Evolutionary conservation across 35 echinoderm and acorn worm genomes (phyloP), one percentile per base, ranked within the genome.

Genomic region (Heliocidaris tuberculata): DNA sequence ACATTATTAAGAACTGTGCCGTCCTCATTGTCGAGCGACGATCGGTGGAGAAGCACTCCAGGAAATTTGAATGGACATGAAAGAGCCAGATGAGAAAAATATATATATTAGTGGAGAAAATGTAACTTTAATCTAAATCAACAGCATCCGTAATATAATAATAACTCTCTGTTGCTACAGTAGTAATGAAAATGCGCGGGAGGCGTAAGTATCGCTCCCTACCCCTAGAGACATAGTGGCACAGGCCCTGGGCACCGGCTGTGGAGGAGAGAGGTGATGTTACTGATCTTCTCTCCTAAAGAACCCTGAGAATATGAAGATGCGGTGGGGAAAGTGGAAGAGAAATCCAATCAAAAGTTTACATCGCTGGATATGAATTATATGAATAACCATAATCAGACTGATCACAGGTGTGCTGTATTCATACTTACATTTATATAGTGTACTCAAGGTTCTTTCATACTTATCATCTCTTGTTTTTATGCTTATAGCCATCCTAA

Each of bases 1-100:
- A 78, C 65, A 78, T 78, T 78, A 78, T 78, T 78, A 78, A 78
- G 65, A 78, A 78, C 65, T 78, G 65, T 78, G 65, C 65, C 65
- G 27, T 7, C 65, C 65, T 78, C 21, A 27, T 78, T 78, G 65
- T 78, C 6, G 65, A 78, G 65, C 65, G 65, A 78, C 65, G 65
- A 78, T 78, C 65, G 21, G 21, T 27, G 65, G 21, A 78, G 65
- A 19, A 78, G 21, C 65, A 78, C 17, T 78, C 65, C 4, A 24
- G 65, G 5, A n/a, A 78, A 78, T 78, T 78, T 78, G 27, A n/a
- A 78, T 78, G 8, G 21, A 78, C 27, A 24, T 24, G 21, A 7
- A n/a, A 27, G 27, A 27, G 65, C 65, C 6, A 8, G 65, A 78
- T 24, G 27, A 78, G 17, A 11, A 56, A 78, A 27, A 78, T 78